A percentile compares a stretch with the other conserved stretches of the same genome.
Conservation (phyloP, 2,888 invertebrate species). For the Ormyrus rosae region DNA sequence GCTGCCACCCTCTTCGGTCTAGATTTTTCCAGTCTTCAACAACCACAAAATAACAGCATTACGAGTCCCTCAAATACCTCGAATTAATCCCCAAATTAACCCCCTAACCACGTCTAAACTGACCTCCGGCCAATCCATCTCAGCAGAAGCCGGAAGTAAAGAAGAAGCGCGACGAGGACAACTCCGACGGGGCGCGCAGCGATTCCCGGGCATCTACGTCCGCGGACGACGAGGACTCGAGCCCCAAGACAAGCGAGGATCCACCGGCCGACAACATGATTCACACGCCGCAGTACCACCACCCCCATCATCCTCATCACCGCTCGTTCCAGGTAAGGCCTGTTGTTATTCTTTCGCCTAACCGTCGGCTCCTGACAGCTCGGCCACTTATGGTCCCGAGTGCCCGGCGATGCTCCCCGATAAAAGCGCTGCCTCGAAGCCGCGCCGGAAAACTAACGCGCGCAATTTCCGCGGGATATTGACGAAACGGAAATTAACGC, state of each 20-base stretch:
- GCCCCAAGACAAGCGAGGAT: slow-evolving; percentile 65
- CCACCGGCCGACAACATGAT: slow-evolving; percentile 79
- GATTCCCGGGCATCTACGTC: slow-evolving; percentile 63
- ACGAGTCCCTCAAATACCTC: too few species aligned
- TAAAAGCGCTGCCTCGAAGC: too few species aligned
- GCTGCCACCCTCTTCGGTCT: too few species aligned
- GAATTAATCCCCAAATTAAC: too few species aligned
- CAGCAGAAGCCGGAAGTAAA: slow-evolving; percentile 64
- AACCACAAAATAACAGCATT: too few species aligned
- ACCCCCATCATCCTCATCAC: slow-evolving; percentile 79
- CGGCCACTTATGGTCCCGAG: too few species aligned
- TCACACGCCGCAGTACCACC: slow-evolving; percentile 81
- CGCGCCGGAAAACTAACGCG: too few species aligned
- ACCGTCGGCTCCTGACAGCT: neutral
- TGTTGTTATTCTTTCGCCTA: neutral
- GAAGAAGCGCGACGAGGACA: slow-evolving; percentile 64
- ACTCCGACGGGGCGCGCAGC: slow-evolving; percentile 62
- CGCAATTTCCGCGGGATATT: too few species aligned
- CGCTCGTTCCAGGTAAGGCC: slow-evolving; percentile 83
- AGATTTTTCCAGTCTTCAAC: too few species aligned
- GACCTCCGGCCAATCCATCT: neutral
- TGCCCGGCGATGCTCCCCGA: too few species aligned
- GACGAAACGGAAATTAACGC: too few species aligned
- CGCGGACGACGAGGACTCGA: slow-evolving; percentile 69
- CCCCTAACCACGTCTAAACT: too few species aligned